A percentile compares a stretch with the other conserved stretches of the same genome.
Conservation (phyloP, 2,797 vertebrate species). For the Coregonus ussuriensis region DNA sequence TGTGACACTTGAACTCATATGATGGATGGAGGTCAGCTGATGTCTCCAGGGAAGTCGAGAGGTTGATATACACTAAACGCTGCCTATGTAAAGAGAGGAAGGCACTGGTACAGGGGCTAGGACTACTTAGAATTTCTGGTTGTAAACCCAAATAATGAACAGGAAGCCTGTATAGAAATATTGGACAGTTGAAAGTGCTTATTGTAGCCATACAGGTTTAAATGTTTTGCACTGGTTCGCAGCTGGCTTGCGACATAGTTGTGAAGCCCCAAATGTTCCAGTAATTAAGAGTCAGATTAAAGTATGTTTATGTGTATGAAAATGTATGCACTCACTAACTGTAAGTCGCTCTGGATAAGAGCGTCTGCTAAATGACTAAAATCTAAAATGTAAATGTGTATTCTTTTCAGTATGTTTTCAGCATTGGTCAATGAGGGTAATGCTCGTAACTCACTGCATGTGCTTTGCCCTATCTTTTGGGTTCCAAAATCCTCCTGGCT, state of each 20-base stretch:
- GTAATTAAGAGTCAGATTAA: not conserved
- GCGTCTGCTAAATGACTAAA: too few relatives aligned
- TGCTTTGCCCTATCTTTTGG: not conserved
- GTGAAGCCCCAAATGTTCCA: not conserved
- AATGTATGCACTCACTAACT: too few relatives aligned
- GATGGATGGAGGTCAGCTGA: not conserved
- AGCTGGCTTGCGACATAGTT: not conserved
- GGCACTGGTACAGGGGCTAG: not conserved
- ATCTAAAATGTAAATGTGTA: not conserved
- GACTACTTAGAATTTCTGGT: not conserved
- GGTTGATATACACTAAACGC: not conserved
- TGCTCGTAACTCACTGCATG: not conserved
- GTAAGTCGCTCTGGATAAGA: too few relatives aligned
- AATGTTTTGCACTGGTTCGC: not conserved
- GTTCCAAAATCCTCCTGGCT: not conserved
- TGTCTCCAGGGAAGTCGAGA: not conserved
- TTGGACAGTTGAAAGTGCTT: not conserved
- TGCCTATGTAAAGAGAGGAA: not conserved
- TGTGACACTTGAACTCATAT: too few relatives aligned
- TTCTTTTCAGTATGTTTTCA: not conserved
- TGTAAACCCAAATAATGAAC: not conserved
- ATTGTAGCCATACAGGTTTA: not conserved
- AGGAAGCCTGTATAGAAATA: not conserved
- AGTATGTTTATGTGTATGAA: not conserved
- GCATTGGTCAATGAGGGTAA: not conserved